phyloP scores from a whole-genome alignment of 2,113 vertebrate species.

The Corvus moneduloides region DNA sequence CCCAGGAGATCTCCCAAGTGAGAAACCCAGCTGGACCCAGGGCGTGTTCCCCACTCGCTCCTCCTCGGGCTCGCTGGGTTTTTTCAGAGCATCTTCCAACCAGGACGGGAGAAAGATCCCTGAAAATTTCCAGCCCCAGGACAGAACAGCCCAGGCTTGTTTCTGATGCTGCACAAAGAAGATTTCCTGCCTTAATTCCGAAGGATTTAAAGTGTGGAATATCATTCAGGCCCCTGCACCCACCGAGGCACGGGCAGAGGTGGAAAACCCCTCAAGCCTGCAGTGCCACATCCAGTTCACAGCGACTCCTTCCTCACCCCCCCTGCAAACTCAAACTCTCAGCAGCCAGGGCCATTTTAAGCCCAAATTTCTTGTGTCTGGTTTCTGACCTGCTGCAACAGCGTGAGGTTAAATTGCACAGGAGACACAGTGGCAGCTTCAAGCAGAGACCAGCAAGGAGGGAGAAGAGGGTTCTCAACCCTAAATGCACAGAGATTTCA shows the following conservation, averaged over 20 bases:
- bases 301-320: neutral
- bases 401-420: neutral
- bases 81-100: neutral
- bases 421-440: neutral
- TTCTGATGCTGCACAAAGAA: neutral
- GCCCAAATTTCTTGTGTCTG: neutral
- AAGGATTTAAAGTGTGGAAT: neutral
- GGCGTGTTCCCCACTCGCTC: rapidly evolving
- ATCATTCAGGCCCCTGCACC: neutral
- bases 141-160: neutral
- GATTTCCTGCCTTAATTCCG: neutral
- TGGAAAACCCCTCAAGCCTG: neutral
- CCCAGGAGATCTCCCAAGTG: neutral
- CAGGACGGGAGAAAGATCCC: neutral
- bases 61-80: rapidly evolving
- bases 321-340: neutral
- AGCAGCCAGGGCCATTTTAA: neutral
- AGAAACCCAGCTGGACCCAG: neutral
- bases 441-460: neutral
- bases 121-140: neutral
- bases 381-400: neutral
- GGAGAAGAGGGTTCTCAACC: neutral
- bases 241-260: rapidly evolving
- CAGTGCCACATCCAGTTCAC: neutral
- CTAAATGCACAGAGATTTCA: neutral